These are phyloP conservation scores for Metalampra italica DNA, from an alignment of 2,888 invertebrate genomes.

Conservation along the genomic window DNA sequence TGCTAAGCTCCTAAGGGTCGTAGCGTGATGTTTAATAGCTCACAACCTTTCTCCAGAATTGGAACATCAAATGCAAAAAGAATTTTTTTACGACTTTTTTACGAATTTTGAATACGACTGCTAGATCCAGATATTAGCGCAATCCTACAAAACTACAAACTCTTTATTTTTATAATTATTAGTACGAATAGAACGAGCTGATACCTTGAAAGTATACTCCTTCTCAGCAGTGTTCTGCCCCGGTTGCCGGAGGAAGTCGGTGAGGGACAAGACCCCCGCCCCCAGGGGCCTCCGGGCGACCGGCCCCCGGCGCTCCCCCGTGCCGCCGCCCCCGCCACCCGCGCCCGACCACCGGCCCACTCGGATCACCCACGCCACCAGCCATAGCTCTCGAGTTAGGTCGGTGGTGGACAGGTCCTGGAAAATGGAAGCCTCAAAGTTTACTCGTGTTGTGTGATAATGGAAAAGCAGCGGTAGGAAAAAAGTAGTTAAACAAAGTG, in stretches of 20 bases:
- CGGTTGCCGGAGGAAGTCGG: conserved; percentile 81
- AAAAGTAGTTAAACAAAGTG: no score
- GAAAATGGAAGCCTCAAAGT: conserved; percentile 18
- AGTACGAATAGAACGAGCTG: no score
- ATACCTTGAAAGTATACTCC: conserved; percentile 89
- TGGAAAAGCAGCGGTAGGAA: no score
- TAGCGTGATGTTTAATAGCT: no score
- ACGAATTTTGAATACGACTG: no score
- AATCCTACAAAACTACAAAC: no score
- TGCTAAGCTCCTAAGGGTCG: no score
- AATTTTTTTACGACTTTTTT: no score
- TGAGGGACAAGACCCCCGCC: conserved; percentile 88
- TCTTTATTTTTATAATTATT: no score
- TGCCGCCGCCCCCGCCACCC: conserved; percentile 57
- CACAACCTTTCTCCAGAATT: no score
- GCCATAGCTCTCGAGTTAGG: conserved; percentile 89
- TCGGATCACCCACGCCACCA: conserved; percentile 94
- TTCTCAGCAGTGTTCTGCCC: conserved; percentile 82
- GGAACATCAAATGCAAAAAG: no score
- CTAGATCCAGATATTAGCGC: no score
- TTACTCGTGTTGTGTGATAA: not conserved
- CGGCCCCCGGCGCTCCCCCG: conserved; percentile 71
- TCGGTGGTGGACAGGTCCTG: conserved; percentile 92
- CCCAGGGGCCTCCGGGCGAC: conserved; percentile 89
- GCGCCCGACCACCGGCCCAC: conserved; percentile 88